Evolutionary conservation across 2,797 vertebrate genomes (phyloP).

Genomic region (Spondyliosoma cantharus): DNA sequence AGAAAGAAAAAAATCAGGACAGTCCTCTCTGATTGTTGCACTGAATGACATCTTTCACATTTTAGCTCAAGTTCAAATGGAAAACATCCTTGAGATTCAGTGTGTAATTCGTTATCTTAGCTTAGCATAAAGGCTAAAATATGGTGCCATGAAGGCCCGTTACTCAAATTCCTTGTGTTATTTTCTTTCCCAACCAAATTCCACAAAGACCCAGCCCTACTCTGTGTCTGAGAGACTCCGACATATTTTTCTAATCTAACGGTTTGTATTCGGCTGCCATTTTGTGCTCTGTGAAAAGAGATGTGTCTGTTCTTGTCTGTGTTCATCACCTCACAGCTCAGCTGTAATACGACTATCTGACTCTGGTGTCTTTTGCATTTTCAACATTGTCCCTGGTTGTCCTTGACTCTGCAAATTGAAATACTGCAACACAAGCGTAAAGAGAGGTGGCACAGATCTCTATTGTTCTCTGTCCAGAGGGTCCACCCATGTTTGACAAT

Average conservation of each 20-base stretch:
- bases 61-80: neutral
- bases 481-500: slow-evolving; percentile 78
- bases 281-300: neutral
- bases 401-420: slow-evolving; percentile 21
- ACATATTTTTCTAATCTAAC: too few relatives aligned
- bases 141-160: too few relatives aligned
- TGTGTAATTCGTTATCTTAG: too few relatives aligned
- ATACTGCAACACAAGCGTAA: neutral
- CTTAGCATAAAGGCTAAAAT: too few relatives aligned
- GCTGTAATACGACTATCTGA: slow-evolving; percentile 9
- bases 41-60: slow-evolving; percentile 4
- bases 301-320: slow-evolving; percentile 30
- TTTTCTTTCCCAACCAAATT: too few relatives aligned
- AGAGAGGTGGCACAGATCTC: slow-evolving; percentile 44
- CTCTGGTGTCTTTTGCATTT: slow-evolving; percentile 33
- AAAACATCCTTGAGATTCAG: neutral
- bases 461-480: slow-evolving; percentile 66
- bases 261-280: slow-evolving; percentile 9
- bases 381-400: neutral
- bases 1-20: neutral
- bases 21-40: neutral
- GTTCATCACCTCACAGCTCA: slow-evolving; percentile 24
- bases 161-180: too few relatives aligned
- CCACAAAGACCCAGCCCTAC: too few relatives aligned
- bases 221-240: too few relatives aligned